Percentiles rank a stretch among this genome's conserved stretches.
phyloP scores from a whole-genome alignment of 1,140 invertebrate genomes.

The Rhagoletis zephyria region DNA sequence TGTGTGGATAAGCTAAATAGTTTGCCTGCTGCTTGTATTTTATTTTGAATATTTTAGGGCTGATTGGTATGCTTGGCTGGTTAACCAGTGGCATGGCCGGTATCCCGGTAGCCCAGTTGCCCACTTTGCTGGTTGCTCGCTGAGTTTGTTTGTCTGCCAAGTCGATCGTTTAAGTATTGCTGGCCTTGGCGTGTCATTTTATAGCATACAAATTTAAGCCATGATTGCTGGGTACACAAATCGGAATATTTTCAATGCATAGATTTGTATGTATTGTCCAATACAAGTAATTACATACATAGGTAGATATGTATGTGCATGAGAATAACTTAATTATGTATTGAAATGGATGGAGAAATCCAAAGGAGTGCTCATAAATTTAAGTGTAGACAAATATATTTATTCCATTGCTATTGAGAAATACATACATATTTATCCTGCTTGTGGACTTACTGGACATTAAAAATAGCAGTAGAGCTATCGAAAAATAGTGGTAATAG shows the following conservation, averaged over 20 bases:
- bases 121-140: background rate
- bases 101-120: background rate
- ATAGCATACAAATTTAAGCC: background rate
- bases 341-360: background rate
- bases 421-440: no score
- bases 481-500: no score
- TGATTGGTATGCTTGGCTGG: slow-evolving; percentile 43
- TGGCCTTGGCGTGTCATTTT: slow-evolving; percentile 4
- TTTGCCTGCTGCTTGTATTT: background rate
- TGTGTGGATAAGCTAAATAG: slow-evolving; percentile 32
- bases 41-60: slow-evolving; percentile 39
- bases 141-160: background rate
- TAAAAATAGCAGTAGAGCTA: no score
- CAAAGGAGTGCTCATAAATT: no score
- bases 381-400: no score
- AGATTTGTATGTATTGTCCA: no score
- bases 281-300: background rate
- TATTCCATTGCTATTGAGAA: no score
- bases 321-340: background rate
- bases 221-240: slow-evolving; percentile 28
- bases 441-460: no score
- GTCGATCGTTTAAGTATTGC: slow-evolving; percentile 9
- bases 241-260: background rate
- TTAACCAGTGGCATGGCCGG: slow-evolving; percentile 28
- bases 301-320: background rate